Evolutionary conservation across 2,113 vertebrate species (phyloP), one percentile per base, ranked within the genome.

Genomic region (Oenanthe melanoleuca): DNA sequence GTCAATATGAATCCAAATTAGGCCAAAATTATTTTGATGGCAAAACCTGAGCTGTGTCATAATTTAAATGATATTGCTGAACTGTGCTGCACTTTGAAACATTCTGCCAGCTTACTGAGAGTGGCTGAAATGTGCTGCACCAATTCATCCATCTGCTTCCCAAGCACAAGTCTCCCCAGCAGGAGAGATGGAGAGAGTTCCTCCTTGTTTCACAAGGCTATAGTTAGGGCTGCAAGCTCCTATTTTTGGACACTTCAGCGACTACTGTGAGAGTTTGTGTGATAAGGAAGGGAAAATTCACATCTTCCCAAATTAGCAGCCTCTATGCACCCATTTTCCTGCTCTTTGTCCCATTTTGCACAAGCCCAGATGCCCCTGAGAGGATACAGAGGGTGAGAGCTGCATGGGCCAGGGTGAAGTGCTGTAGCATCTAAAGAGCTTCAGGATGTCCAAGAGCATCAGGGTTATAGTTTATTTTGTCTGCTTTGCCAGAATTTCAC

Each of bases 281-380:
- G 88, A 70, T 74, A 86, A 92, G 82, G 79, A 90, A 93, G 69
- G 77, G 77, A 79, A 80, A 88, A 84, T 92, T 95, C 83, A 78
- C 92, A 67, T 96, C 88, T 88, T 96, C 86, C 79, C 56, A 81
- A 95, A 94, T 96, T 95, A 94, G 93, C 81, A 96, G 31, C 33
- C 34, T 92, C 92, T 28, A 2, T 11, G 37, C 50, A 95, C 52
- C 71, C 85, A 10, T 87, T 94, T 91, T 93, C 59, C 55, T 88
- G 50, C 71, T 91, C 42, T 93, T 86, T 71, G 59, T 92, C 85
- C 84, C 88, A 83, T 92, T 97, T 97, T 86, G 52, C 61, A 59
- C 33, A 74, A 65, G 77, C 69, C 14, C 93, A 94, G 88, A 82
- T 91, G 92, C 79, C 87, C 88, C 86, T 73, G 12, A 0, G 20